Evolutionary conservation across 2,797 vertebrate species (phyloP).

Genomic region (Hemitrygon akajei): DNA sequence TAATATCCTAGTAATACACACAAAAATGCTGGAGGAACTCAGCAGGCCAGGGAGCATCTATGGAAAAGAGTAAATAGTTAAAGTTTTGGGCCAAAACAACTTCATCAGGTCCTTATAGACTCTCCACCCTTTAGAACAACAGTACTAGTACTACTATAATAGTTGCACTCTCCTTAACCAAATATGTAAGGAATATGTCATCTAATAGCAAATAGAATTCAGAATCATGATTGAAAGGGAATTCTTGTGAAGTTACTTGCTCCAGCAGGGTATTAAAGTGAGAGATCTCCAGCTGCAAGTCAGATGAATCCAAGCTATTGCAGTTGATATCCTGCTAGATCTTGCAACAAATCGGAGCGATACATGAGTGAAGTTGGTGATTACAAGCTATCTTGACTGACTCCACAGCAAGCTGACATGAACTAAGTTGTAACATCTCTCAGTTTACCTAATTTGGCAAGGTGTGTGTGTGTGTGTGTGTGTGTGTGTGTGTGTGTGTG

Average conservation of each 20-base stretch:
- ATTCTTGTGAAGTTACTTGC: background rate
- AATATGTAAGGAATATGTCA: background rate
- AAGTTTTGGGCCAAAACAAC: too few species aligned
- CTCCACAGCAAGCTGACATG: background rate
- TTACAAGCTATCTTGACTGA: background rate
- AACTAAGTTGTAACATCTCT: background rate
- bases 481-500: too few species aligned
- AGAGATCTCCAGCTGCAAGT: constrained; percentile 15
- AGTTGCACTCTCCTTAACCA: background rate
- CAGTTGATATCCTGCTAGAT: background rate
- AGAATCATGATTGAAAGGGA: background rate
- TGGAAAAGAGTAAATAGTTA: too few species aligned
- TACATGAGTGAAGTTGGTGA: background rate
- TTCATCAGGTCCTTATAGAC: too few species aligned
- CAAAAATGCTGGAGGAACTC: too few species aligned
- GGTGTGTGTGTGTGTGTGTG: too few species aligned
- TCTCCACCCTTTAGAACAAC: too few species aligned
- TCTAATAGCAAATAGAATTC: background rate
- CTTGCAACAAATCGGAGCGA: background rate
- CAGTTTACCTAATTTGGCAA: constrained; percentile 2
- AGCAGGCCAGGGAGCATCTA: too few species aligned
- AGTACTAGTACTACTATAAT: background rate
- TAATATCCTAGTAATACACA: too few species aligned
- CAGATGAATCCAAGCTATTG: constrained; percentile 22
- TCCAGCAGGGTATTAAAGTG: background rate